Evolutionary conservation across 2,888 invertebrate species (phyloP).

Genomic region (Nineta flava): DNA sequence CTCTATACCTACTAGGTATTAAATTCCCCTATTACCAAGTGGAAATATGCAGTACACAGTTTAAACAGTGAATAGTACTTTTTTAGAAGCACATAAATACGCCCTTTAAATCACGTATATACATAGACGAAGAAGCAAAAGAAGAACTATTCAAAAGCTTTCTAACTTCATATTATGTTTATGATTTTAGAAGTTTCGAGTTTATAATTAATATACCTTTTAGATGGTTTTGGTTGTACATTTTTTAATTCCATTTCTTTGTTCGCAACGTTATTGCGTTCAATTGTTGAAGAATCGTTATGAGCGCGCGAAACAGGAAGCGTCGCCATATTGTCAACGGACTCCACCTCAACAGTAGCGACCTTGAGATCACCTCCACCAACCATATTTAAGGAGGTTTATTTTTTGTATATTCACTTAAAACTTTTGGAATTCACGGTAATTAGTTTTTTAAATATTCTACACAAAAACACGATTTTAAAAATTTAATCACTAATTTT

Average conservation of each 20-base stretch:
- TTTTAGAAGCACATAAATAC: too few species aligned
- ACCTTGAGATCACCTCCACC: conserved; percentile 71
- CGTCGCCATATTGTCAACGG: conserved; percentile 79
- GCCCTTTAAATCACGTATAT: too few species aligned
- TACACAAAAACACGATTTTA: neutral
- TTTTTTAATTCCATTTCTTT: conserved; percentile 79
- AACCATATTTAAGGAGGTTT: conserved; percentile 28
- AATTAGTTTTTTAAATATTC: neutral
- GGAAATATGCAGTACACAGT: too few species aligned
- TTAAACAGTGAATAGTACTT: too few species aligned
- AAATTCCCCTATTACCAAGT: too few species aligned
- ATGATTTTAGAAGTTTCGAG: neutral
- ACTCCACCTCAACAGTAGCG: conserved; percentile 75
- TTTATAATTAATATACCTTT: conserved; percentile 38
- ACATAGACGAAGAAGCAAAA: too few species aligned
- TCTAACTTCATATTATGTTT: too few species aligned
- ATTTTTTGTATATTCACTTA: neutral
- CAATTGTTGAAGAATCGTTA: conserved; percentile 56
- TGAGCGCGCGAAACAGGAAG: conserved; percentile 68
- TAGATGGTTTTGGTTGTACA: conserved; percentile 68
- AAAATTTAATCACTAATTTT: neutral
- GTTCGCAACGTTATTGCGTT: conserved; percentile 68
- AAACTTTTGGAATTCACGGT: neutral
- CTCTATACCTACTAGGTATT: too few species aligned
- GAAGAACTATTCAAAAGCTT: too few species aligned